phyloP scores from a whole-genome alignment of 2,797 vertebrate genomes.

The Lepidocolaptes lacrymiger region DNA sequence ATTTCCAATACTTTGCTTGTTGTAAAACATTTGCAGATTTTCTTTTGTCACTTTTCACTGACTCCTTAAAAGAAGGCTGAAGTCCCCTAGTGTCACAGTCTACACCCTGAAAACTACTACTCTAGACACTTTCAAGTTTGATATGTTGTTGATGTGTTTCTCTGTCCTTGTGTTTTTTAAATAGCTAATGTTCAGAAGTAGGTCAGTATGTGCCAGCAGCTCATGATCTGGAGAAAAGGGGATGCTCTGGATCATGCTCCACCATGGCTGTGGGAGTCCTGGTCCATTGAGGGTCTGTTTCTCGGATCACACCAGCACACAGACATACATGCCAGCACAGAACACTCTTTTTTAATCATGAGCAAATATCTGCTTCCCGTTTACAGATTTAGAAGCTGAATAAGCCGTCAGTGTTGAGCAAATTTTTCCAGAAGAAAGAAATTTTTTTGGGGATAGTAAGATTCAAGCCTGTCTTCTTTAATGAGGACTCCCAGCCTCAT shows the following conservation, averaged over 20 bases:
- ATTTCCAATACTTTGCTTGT: background rate
- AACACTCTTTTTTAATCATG: rapidly evolving
- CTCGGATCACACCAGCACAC: background rate
- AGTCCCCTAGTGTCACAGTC: background rate
- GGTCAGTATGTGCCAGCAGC: background rate
- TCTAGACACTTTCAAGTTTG: background rate
- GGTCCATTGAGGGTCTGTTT: background rate
- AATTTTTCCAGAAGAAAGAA: background rate
- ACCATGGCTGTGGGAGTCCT: background rate
- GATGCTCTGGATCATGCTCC: background rate
- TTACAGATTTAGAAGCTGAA: background rate
- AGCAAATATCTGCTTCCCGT: background rate
- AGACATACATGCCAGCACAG: background rate
- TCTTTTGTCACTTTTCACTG: background rate
- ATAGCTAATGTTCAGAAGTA: background rate
- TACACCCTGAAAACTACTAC: background rate
- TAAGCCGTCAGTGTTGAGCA: background rate
- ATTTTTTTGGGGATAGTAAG: background rate
- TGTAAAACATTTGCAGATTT: background rate
- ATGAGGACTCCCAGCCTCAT: background rate
- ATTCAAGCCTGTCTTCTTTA: background rate
- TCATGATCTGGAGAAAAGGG: background rate
- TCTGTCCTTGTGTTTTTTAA: background rate
- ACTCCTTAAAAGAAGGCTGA: background rate
- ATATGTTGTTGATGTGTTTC: background rate